phyloP scores from a whole-genome alignment of 1,140 invertebrate genomes.

The Diplogasteroides magnus region DNA sequence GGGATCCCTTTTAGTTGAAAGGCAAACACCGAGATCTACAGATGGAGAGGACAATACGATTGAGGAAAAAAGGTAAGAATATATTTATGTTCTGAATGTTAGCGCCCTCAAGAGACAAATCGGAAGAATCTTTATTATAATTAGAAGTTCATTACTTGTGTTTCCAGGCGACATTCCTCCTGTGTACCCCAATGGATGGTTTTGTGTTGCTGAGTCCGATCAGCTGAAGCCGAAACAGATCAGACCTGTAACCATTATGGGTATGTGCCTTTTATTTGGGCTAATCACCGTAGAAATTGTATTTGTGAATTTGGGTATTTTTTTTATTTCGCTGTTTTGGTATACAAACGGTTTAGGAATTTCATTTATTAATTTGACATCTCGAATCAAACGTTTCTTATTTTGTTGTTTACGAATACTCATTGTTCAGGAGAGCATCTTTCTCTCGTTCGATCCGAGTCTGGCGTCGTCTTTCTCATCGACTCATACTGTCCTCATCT shows the following conservation, averaged over 20 bases:
- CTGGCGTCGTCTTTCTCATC: constrained; percentile 65
- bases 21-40: constrained; percentile 19
- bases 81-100: too few species aligned
- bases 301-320: too few species aligned
- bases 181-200: constrained; percentile 85
- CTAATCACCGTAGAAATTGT: too few species aligned
- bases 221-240: constrained; percentile 65
- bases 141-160: too few species aligned
- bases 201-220: constrained; percentile 68
- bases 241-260: constrained; percentile 67
- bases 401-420: too few species aligned
- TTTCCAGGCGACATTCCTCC: constrained; percentile 69
- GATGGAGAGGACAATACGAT: constrained; percentile 23
- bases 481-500: constrained; percentile 84
- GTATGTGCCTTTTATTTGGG: constrained; percentile 56
- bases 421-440: constrained; percentile 68
- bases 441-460: constrained; percentile 67
- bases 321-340: too few species aligned
- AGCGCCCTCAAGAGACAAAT: too few species aligned
- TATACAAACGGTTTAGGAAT: too few species aligned
- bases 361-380: too few species aligned
- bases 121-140: too few species aligned
- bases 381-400: too few species aligned
- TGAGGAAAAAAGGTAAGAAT: constrained; percentile 18
- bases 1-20: constrained; percentile 33